Evolutionary conservation across 1,140 invertebrate species (phyloP).

Genomic region (Drepana arcuata): DNA sequence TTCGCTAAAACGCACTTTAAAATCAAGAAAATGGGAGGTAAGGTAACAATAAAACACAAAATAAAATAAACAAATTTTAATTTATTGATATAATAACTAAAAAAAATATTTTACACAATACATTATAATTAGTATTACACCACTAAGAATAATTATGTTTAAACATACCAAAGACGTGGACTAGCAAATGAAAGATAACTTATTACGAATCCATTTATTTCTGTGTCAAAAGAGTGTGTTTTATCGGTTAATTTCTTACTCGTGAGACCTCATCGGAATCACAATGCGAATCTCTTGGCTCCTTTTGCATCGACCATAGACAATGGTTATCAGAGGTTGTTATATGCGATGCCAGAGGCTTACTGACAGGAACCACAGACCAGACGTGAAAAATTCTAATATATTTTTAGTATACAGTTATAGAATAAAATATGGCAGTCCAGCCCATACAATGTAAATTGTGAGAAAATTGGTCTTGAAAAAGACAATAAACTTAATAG

Average conservation of each 20-base stretch:
- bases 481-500: conserved; percentile 44
- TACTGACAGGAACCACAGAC: too few relatives aligned
- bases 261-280: too few relatives aligned
- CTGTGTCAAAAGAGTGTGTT: conserved; percentile 34
- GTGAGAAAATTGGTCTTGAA: conserved; percentile 66
- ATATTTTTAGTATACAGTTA: conserved; percentile 9
- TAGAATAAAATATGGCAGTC: conserved; percentile 62
- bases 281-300: too few relatives aligned
- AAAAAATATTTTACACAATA: conserved; percentile 69
- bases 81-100: conserved; percentile 69
- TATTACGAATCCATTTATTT: conserved; percentile 43
- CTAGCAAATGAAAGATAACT: conserved; percentile 67
- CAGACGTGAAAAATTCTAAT: too few relatives aligned
- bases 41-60: neutral
- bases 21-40: too few relatives aligned
- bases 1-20: too few relatives aligned
- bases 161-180: conserved; percentile 63
- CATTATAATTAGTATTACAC: conserved; percentile 69
- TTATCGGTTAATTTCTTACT: too few relatives aligned
- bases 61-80: conserved; percentile 70
- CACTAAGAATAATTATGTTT: conserved; percentile 66
- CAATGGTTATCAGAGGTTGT: too few relatives aligned
- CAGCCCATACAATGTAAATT: conserved; percentile 57
- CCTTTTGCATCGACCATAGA: too few relatives aligned
- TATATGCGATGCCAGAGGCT: too few relatives aligned